phyloP scores from a whole-genome alignment of 2,797 vertebrate species.

The Petrocephalus schoutedeni region DNA sequence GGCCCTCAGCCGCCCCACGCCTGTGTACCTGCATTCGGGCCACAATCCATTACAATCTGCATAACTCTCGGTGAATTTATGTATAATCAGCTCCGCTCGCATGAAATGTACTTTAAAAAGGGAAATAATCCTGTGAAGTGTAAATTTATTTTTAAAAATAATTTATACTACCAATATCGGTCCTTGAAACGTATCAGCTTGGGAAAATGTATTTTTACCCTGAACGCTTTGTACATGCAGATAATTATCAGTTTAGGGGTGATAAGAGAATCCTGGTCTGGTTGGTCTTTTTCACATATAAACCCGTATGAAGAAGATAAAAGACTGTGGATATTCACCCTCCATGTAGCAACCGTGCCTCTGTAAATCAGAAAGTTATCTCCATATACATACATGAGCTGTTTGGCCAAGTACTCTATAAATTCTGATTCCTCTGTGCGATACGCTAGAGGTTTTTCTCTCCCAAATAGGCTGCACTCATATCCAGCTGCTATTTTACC shows the following conservation, averaged over 20 bases:
- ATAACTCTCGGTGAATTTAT: background rate
- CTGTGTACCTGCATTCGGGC: background rate
- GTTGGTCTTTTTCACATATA: background rate
- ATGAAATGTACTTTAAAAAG: background rate
- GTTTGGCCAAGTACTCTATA: background rate
- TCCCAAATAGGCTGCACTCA: background rate
- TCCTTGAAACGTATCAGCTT: background rate
- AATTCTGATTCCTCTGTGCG: background rate
- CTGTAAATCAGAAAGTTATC: background rate
- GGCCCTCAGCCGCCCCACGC: background rate
- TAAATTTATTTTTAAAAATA: background rate
- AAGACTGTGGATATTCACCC: background rate
- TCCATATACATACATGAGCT: background rate
- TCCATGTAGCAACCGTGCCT: background rate
- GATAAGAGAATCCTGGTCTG: background rate
- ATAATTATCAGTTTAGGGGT: background rate
- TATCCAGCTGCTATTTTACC: background rate
- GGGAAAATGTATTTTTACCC: conserved; percentile 1
- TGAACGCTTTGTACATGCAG: background rate
- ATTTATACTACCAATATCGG: background rate
- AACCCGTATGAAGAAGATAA: background rate
- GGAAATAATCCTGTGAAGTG: background rate
- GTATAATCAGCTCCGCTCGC: background rate
- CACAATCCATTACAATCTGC: background rate
- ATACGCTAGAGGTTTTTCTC: background rate